phyloP scores from a whole-genome alignment of 2,797 vertebrate species.

The Fratercula arctica region DNA sequence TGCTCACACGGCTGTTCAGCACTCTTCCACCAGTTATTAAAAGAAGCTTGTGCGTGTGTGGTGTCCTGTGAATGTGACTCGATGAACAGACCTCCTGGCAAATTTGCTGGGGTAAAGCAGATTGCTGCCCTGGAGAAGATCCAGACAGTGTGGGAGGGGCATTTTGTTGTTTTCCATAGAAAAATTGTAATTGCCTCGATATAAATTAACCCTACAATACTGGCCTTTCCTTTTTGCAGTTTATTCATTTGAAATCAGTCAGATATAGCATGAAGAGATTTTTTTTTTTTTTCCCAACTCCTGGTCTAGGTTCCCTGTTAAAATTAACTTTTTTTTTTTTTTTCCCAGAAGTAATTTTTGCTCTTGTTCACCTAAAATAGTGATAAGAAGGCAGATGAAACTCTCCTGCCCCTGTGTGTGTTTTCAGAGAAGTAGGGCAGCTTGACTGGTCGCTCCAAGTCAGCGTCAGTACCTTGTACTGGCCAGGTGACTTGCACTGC shows the following conservation, averaged over 20 bases:
- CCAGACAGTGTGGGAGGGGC: not conserved
- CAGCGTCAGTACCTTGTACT: no score
- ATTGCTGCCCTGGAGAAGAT: not conserved
- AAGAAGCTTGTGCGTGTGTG: not conserved
- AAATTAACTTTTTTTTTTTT: not conserved
- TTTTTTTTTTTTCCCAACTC: not conserved
- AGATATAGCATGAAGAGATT: not conserved
- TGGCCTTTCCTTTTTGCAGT: slow-evolving; percentile 1
- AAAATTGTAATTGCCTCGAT: not conserved
- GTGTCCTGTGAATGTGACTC: not conserved
- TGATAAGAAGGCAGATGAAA: not conserved
- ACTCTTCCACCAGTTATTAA: not conserved
- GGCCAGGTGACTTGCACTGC: not conserved
- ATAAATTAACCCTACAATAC: not conserved
- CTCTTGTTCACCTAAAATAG: not conserved
- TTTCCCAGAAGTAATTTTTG: not conserved
- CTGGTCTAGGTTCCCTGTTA: not conserved
- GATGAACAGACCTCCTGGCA: not conserved
- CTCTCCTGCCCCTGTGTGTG: not conserved
- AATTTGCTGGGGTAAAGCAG: not conserved
- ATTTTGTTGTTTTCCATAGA: not conserved
- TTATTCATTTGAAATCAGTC: not conserved
- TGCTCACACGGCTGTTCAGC: not conserved
- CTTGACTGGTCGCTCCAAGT: not conserved
- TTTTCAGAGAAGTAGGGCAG: not conserved